Conservation (phyloP, 2,888 invertebrate species). For the Clepsis dumicolana region DNA sequence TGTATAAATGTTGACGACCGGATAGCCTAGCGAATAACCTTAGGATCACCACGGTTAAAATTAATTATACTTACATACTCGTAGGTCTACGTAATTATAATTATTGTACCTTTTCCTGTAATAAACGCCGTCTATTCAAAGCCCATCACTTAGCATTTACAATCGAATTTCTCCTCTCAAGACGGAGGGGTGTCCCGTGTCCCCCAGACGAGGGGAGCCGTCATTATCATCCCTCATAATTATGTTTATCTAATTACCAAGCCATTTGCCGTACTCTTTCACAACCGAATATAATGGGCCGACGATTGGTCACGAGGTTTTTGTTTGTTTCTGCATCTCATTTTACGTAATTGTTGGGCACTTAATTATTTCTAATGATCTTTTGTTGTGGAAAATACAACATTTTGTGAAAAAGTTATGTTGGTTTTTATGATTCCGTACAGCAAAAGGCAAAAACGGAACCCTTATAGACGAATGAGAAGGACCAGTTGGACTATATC, state of each 20-base stretch:
- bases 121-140: neutral
- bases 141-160: slow-evolving; percentile 2
- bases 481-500: too few relatives aligned
- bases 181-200: neutral
- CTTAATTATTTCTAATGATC: slow-evolving; percentile 15
- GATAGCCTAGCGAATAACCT: too few relatives aligned
- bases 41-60: neutral
- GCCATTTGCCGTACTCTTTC: slow-evolving; percentile 12
- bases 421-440: neutral
- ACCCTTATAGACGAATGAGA: too few relatives aligned
- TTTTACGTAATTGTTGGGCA: neutral
- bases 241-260: slow-evolving; percentile 55
- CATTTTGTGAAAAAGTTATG: neutral
- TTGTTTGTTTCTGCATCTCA: slow-evolving; percentile 12
- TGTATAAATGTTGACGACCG: too few relatives aligned
- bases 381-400: neutral
- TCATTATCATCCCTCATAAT: slow-evolving; percentile 46
- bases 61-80: too few relatives aligned
- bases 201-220: slow-evolving; percentile 30
- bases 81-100: neutral
- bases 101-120: neutral
- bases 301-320: slow-evolving; percentile 8
- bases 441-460: too few relatives aligned
- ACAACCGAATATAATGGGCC: slow-evolving; percentile 10
- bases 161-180: neutral